Base-by-base conservation (phyloP, 2,888 invertebrate species). In the Zonitis immaculata region DNA sequence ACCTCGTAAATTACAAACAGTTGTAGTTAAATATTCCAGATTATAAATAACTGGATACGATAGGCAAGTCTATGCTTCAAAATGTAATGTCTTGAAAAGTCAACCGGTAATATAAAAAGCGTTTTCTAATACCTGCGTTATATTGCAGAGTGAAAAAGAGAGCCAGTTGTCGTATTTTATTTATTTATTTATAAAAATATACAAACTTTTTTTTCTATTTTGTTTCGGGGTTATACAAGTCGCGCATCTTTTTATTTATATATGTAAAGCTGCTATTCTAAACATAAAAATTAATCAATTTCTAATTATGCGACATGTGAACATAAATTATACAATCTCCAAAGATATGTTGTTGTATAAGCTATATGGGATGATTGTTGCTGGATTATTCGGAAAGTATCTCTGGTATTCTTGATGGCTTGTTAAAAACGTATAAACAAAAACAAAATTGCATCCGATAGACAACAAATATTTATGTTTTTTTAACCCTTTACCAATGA, bases 1-100 rank as follows among this genome's bases (percentile, higher is more conserved):
- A 77, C 76, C 77, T 77, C 77, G 76, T 77, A 77, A 77, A 76
- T 77, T 74, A 75, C 73, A 71, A 73, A 75, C 75, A 74, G 75
- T 76, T 76, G 76, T 76, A 75, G 73, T 76, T 73, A 74, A 76
- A 76, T 76, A 76, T 76, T 76, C 73, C 74, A 73, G 75, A 76
- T 76, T 76, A 76, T 76, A 76, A 76, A 76, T 76, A 76, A 74
- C 76, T 72, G 72, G 71, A 73, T 72, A 67, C 70, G 70, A 73
- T 74, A 72, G 73, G 68, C 70, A 63, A 64, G 52, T 45, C 52
- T 56, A 56, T 56, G 56, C 56, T 49, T 55, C 49, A 51, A 47
- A 39, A 18, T 20, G 39, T 20, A n/a, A 39, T 44, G 62, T 62
- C 66, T 58, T 63, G 59, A 54, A 54, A 51, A 51, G 58, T 63